Evolutionary conservation across 35 echinoderm and acorn worm species (phyloP).

Genomic region (Diadema setosum): DNA sequence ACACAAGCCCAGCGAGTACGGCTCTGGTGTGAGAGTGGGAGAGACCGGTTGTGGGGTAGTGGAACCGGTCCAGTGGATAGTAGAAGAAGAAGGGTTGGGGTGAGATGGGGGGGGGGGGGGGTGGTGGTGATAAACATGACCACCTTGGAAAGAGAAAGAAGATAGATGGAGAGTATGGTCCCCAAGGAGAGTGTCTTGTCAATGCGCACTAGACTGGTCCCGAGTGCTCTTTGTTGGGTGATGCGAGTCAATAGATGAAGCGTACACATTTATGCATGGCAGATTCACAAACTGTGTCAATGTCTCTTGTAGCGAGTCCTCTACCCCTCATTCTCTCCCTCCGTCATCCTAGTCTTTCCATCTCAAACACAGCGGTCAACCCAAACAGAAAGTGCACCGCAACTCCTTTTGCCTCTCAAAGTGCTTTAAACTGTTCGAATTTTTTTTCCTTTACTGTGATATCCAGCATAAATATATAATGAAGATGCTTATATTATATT

Average conservation of each 20-base stretch:
- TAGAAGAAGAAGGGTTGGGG: not conserved
- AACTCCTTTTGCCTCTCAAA: not conserved
- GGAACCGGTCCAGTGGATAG: no score
- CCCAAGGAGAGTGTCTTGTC: no score
- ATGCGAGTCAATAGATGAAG: not conserved
- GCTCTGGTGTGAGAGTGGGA: not conserved
- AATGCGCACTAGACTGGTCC: no score
- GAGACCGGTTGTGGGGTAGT: not conserved
- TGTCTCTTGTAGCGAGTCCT: not conserved
- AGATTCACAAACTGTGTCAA: conserved; percentile 7
- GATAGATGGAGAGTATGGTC: no score
- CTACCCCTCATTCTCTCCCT: not conserved
- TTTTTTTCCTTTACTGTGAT: not conserved
- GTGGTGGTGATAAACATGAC: no score
- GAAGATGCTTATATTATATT: no score
- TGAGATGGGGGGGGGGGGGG: not conserved
- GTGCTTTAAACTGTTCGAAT: not conserved
- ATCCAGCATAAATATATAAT: no score
- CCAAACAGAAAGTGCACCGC: not conserved
- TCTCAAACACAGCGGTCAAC: not conserved
- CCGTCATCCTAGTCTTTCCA: not conserved
- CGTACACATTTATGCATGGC: not conserved
- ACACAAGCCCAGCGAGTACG: not conserved
- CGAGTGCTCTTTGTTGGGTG: not conserved
- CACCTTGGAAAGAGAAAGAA: no score